These are phyloP conservation scores for Malacoctenus gilli DNA, from an alignment of 2,797 vertebrate species.

Conservation along the genomic window DNA sequence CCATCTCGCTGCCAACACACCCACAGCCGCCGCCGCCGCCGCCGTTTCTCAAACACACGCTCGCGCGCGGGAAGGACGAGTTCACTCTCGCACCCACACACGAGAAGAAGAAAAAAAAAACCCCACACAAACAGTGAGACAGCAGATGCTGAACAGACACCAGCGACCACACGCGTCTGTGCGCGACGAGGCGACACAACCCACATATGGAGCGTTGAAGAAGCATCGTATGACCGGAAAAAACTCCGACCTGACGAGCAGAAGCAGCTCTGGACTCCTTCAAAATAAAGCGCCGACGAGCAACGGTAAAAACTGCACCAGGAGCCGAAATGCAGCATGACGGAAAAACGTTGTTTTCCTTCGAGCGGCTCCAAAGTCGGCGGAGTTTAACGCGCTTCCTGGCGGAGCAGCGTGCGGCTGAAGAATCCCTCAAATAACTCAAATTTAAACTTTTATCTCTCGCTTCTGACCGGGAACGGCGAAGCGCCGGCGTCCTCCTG, in stretches of 20 bases:
- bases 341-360: background rate
- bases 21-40: conserved; percentile 28
- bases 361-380: background rate
- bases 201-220: background rate
- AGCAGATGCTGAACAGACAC: background rate
- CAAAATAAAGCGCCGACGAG: background rate
- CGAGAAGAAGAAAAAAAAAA: conserved; percentile 5
- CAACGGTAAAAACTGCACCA: background rate
- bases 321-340: background rate
- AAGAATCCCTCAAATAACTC: conserved; percentile 13
- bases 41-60: conserved; percentile 51
- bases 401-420: background rate
- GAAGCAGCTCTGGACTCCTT: background rate
- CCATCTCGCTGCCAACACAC: conserved; percentile 48
- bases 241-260: too few species aligned
- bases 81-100: too few species aligned
- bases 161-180: conserved; percentile 3
- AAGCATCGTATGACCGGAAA: background rate
- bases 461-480: conserved; percentile 13
- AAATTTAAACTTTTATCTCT: conserved; percentile 3
- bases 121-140: background rate
- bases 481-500: conserved; percentile 5
- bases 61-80: too few species aligned
- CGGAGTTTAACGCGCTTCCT: background rate
- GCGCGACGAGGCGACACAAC: background rate